Evolutionary conservation across 30 jellyfish, hydroid and myxozoan species (phyloP), one percentile per base, ranked within the genome.

Genomic region (Hydra vulgaris): DNA sequence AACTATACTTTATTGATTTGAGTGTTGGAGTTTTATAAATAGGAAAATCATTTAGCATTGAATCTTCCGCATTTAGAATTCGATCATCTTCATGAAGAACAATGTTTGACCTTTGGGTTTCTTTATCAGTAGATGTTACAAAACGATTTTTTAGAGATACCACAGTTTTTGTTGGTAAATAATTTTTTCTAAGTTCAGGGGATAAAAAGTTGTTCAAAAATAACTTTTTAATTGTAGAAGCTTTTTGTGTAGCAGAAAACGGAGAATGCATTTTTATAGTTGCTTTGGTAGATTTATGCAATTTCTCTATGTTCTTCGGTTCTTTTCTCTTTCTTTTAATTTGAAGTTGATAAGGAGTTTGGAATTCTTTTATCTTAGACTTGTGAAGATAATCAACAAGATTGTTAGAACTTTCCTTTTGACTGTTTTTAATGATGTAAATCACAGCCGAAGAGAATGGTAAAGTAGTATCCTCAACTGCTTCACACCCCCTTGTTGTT

Each of bases 391-490:
- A 68, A 68, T 68, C 27, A n/a, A 68, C 8, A 3, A 68, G 25
- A 68, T 68, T 23, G 15, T 68, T 16, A 68, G 25, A n/a, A 4
- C 7, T 68, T 3, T 8, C 26, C 8, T n/a, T n/a, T n/a, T 20
- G 25, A 68, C 7, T 68, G 16, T 68, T 68, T 68, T 23, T 7
- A 7, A 61, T 25, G 78, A 78, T 55, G 54, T 80, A 83, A 17
- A 92, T 82, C 19, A 85, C 71, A 21, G 84, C 88, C n/a, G 98
- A 81, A 17, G 89, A 18, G 66, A 82, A 77, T 18, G 25, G 85
- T 18, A 87, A 56, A 19, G 89, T 20, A 21, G 77, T 81, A 7
- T 80, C 72, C 67, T 52, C 87, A 0, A 87, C 95, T 71, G 93
- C 79, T 73, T 73, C 86, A 81, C 99, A 92, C 76, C 27, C 66